Conservation (phyloP, 2,888 invertebrate species). For the Hypsopygia costalis region DNA sequence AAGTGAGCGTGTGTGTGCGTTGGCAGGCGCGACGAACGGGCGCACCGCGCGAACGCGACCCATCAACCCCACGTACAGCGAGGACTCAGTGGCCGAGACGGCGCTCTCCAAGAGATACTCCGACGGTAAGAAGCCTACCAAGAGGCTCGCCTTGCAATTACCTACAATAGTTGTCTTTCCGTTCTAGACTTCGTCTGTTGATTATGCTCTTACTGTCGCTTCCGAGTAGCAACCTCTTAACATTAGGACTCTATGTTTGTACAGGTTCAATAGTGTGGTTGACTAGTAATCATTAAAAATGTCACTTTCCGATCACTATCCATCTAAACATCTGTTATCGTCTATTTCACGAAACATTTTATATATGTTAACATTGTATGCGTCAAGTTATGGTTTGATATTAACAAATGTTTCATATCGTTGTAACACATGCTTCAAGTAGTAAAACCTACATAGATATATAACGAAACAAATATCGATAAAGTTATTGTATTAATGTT, state of each 20-base stretch:
- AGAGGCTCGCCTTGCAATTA: constrained; percentile 29
- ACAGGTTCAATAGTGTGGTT: constrained; percentile 33
- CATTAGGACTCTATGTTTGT: constrained; percentile 35
- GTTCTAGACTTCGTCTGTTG: constrained; percentile 50
- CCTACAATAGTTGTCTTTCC: constrained; percentile 36
- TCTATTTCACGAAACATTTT: neutral
- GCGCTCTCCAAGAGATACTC: constrained; percentile 90
- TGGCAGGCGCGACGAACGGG: constrained; percentile 70
- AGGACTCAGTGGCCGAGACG: constrained; percentile 90
- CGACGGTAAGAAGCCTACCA: constrained; percentile 84
- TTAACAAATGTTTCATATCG: neutral
- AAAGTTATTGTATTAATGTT: too few species aligned
- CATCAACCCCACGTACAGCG: constrained; percentile 87
- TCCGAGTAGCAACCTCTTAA: constrained; percentile 41
- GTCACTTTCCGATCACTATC: constrained; percentile 5
- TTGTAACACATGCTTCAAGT: neutral
- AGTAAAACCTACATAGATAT: neutral
- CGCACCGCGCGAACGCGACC: constrained; percentile 61
- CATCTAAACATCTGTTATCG: neutral
- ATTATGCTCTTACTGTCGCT: constrained; percentile 61
- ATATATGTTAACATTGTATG: too few species aligned
- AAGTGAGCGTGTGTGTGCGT: constrained; percentile 71
- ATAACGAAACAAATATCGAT: neutral
- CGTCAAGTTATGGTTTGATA: neutral
- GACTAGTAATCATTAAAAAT: constrained; percentile 18